Evolutionary conservation across 2,797 vertebrate species (phyloP).

Genomic region (Tokudaia tokunoshimensis): DNA sequence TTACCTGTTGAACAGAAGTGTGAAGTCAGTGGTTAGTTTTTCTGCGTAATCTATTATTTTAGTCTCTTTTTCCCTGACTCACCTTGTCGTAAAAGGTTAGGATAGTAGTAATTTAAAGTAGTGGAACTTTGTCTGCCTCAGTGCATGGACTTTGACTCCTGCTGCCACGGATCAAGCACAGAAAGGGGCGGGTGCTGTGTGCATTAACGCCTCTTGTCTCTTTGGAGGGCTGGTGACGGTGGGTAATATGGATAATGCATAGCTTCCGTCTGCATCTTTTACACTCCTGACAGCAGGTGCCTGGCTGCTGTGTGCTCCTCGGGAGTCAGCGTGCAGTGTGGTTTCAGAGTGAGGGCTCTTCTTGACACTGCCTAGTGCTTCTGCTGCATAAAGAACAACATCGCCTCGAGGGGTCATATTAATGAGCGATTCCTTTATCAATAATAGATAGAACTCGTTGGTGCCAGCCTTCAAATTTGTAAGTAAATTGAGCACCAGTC

Average conservation of each 20-base stretch:
- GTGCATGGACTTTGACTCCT: slow-evolving; percentile 26
- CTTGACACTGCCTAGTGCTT: slow-evolving; percentile 56
- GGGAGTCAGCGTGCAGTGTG: not conserved
- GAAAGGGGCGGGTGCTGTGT: not conserved
- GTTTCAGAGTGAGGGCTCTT: slow-evolving; percentile 45
- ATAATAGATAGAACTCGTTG: slow-evolving; percentile 66
- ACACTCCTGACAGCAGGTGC: not conserved
- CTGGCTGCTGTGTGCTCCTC: not conserved
- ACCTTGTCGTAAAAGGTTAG: slow-evolving; percentile 27
- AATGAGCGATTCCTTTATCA: slow-evolving; percentile 68
- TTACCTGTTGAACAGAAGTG: slow-evolving; percentile 42
- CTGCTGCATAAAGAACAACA: slow-evolving; percentile 53
- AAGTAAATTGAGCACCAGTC: slow-evolving; percentile 44
- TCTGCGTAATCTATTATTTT: not conserved
- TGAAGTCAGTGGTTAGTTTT: slow-evolving; percentile 14
- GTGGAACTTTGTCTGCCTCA: not conserved
- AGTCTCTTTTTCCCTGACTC: not conserved
- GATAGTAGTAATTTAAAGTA: slow-evolving; percentile 19
- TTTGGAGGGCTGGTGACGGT: not conserved
- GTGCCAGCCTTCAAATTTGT: slow-evolving; percentile 43
- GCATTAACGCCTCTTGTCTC: not conserved
- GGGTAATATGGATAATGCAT: not conserved
- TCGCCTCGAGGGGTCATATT: slow-evolving; percentile 58
- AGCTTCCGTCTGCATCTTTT: slow-evolving; percentile 15
- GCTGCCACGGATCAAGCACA: not conserved